A percentile compares a stretch with the other conserved stretches of the same genome.
Evolutionary conservation across 2,113 vertebrate genomes (phyloP).

Genomic region (Stictonetta naevosa): DNA sequence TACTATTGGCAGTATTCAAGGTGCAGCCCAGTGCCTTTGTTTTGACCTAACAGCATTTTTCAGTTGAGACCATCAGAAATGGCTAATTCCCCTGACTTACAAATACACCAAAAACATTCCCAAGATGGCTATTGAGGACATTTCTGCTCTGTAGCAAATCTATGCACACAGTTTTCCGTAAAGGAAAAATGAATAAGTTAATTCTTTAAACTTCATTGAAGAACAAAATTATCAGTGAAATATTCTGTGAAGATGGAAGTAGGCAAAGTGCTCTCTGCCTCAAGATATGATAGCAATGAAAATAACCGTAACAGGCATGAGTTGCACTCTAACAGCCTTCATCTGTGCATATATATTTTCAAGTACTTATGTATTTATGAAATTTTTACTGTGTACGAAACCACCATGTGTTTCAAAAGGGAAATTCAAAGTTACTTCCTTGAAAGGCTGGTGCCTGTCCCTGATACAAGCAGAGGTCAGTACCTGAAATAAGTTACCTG

Average conservation of each 20-base stretch:
- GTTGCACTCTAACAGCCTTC: not conserved
- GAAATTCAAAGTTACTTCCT: not conserved
- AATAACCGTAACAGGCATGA: fast-evolving
- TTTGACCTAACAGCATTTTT: not conserved
- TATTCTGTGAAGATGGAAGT: not conserved
- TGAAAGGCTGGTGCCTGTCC: fast-evolving
- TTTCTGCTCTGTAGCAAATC: not conserved
- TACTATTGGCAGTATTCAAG: not conserved
- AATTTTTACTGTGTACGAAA: not conserved
- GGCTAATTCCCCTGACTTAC: not conserved
- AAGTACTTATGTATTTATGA: not conserved
- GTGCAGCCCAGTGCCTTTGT: not conserved
- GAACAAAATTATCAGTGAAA: not conserved
- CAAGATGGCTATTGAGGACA: not conserved
- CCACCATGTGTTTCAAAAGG: not conserved
- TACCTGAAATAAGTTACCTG: slow-evolving; percentile 80
- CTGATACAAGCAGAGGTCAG: not conserved
- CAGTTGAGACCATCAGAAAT: not conserved
- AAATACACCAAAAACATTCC: not conserved
- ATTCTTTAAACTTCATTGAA: not conserved
- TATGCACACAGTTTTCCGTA: not conserved
- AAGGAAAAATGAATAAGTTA: not conserved
- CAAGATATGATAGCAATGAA: fast-evolving
- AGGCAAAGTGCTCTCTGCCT: not conserved
- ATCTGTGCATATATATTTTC: fast-evolving